These are phyloP conservation scores for Dendrolimus houi DNA, from an alignment of 2,888 invertebrate species.

Conservation along the genomic window DNA sequence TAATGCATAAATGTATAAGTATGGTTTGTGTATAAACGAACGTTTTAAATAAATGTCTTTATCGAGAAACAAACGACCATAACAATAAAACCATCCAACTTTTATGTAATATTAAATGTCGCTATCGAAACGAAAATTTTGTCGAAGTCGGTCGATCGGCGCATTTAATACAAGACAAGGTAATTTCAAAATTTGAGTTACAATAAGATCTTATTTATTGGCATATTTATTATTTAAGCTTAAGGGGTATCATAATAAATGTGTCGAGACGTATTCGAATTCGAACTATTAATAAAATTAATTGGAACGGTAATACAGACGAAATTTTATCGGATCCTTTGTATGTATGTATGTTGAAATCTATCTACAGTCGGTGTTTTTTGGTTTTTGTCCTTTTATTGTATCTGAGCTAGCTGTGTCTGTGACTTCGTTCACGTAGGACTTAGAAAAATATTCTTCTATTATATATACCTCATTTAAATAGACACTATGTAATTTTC, in stretches of 20 bases:
- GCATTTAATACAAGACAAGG: slow-evolving; percentile 26
- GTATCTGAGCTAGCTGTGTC: no score
- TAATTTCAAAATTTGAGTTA: slow-evolving; percentile 37
- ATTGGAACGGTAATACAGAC: slow-evolving; percentile 16
- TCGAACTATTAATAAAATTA: slow-evolving; percentile 29
- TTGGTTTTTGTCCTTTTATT: slow-evolving; percentile 17
- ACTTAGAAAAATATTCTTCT: no score
- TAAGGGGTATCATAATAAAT: slow-evolving; percentile 9
- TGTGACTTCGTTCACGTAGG: no score
- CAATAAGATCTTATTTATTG: slow-evolving; percentile 28
- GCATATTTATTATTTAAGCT: slow-evolving; percentile 24
- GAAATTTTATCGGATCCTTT: slow-evolving; percentile 22
- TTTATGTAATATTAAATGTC: slow-evolving; percentile 42
- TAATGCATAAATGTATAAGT: no score
- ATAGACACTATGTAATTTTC: no score
- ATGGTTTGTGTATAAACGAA: no score
- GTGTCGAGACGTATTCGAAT: slow-evolving; percentile 17
- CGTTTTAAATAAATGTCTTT: slow-evolving; percentile 37
- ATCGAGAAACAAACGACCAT: slow-evolving; percentile 37
- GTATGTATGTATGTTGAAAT: slow-evolving; percentile 12
- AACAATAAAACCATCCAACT: slow-evolving; percentile 35
- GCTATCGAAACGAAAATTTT: slow-evolving; percentile 41
- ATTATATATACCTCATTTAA: no score
- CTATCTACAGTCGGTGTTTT: slow-evolving; percentile 18
- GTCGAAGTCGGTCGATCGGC: slow-evolving; percentile 39